Base-by-base conservation (phyloP, 2,888 invertebrate species). In the Ptychoptera albimana region DNA sequence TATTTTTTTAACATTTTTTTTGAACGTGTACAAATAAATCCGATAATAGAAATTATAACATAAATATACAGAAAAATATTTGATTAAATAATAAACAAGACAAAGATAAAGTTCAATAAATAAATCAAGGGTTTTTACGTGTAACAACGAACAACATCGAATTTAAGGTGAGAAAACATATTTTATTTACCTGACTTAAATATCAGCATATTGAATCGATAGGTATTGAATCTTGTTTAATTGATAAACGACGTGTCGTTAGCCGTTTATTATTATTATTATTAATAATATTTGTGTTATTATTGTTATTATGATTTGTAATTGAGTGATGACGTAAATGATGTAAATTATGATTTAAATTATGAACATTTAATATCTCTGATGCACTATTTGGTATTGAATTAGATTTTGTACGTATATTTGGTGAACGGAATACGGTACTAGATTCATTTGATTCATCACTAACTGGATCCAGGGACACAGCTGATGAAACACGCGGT, bases 171-270 rank as follows among this genome's bases (percentile, higher is more conserved):
- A 23, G 23, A 23, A 23, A 23, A 5, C n/a, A n/a, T 23, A 23
- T 5, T 23, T 23, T 23, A 23, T 23, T 23, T 23, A 23, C 23
- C 15, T 35, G 34, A 34, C 15, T n/a, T 42, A 57, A 57, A 57
- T 61, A 60, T 65, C 60, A 65, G 59, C 64, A 65, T 53, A 64
- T 58, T 52, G 64, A 65, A 56, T 65, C 64, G 44, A 61, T 56
- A 47, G 64, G 61, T 52, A 63, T 54, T 54, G 60, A 60, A 52
- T 63, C 63, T 51, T 62, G 60, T 52, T 64, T 64, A 49, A 65
- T 60, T 52, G 64, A 64, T 51, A 64, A 54, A 47, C 64, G 57
- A 43, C 64, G 57, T 12, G 58, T 51, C 50, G 57, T 55, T 23
- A 59, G 51, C 45, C 54, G 49, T 50, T 57, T 57, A 14, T 46